Base-by-base conservation (phyloP, 1,140 invertebrate species). In the Zaprionus gabonicus region DNA sequence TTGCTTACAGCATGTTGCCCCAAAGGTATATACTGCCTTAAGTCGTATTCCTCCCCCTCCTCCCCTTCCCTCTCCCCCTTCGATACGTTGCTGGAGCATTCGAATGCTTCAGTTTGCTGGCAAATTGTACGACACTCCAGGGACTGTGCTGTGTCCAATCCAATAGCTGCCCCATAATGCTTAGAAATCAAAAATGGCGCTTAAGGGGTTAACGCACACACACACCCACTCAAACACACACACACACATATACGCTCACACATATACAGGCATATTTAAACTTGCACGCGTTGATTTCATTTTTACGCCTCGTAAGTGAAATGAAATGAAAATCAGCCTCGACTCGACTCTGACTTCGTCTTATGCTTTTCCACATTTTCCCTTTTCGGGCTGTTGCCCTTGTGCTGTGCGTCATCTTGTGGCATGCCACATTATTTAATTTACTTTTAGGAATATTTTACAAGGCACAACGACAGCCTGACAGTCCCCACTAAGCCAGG, bases 221-320 rank as follows among this genome's bases (percentile, higher is more conserved):
- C 65, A 67, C 63, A 44, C 23, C 28, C 51, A 41, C 51, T n/a
- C 28, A 28, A 9, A 74, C 59, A 82, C 63, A 44, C 23, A 20
- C 56, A 46, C 56, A 25, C 44, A n/a, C 65, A 27, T 12, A 28
- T 49, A 12, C 36, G 41, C 25, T 56, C 44, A 27, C 38, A 28
- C n/a, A 58, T 36, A 9, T 17, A 36, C 44, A 34, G 20, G 5
- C 15, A 27, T 44, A 31, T 65, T 65, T 71, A 71, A 76, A 73
- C 49, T 46, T 23, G 49, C 58, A 53, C 55, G 53, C 77, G 76
- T 86, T 86, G 82, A 82, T 87, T 86, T 87, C 80, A 74, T 86
- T 86, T 86, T 88, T 84, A 90, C 84, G 85, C 84, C 85, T 86
- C 80, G 82, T 87, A 88, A 90, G 78, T 87, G 85, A 90, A 88